Evolutionary conservation across 1,140 invertebrate genomes (phyloP), one percentile per base, ranked within the genome.

Genomic region (Helicoverpa zea): DNA sequence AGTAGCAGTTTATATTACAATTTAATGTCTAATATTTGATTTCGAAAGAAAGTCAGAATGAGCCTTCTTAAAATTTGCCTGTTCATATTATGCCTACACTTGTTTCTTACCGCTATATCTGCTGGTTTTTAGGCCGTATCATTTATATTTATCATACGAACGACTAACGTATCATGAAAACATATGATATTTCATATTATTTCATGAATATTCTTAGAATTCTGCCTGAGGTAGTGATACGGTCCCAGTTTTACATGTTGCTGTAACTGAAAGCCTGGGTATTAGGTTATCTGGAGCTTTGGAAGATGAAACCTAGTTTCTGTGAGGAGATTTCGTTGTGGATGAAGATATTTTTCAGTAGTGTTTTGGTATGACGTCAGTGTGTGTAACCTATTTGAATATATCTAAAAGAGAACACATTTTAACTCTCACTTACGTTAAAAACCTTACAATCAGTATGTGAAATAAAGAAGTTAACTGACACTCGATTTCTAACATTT

Each of bases 111-210:
- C 51, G 23, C 23, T 51, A 18, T 49, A 18, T 49, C 51, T n/a
- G 10, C 13, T 11, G 30, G 23, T 18, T 29, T 54, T 72, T 54
- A 52, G 29, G 49, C 3, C 43, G n/a, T 70, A 70, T 52, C 49
- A 70, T 70, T 70, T 35, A 70, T 64, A 51, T 70, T 29, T 68
- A 23, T 18, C 66, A 35, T 43, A 64, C 13, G 61, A 35, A 64
- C 14, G 11, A 49, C 49, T 4, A 49, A 68, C 49, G 11, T 68
- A 49, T 54, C 49, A 29, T n/a, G 49, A 72, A 72, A n/a, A 51
- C 18, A 52, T 4, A 7, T 11, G 12, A 30, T 30, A 29, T 11
- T 23, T 30, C 54, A 7, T 11, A 3, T n/a, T 30, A 29, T 11
- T 23, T 30, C 54, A 29, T 29, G 18, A 54, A 54, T 23, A 54